phyloP scores from a whole-genome alignment of 2,797 vertebrate genomes.

The Neopelma chrysocephalum region DNA sequence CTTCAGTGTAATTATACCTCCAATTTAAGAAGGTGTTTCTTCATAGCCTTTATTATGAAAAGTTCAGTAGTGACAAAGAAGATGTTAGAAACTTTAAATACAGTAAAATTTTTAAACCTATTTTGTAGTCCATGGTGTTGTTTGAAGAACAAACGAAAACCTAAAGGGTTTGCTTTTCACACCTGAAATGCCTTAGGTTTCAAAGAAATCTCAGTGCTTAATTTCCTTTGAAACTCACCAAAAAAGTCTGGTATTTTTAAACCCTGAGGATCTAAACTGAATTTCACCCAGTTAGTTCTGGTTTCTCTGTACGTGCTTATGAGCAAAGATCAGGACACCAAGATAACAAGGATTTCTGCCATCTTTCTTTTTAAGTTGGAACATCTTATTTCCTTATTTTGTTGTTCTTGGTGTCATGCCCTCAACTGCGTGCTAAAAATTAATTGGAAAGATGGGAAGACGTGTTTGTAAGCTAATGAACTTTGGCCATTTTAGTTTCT shows the following conservation, averaged over 20 bases:
- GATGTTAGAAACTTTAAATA: neutral
- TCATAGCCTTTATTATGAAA: neutral
- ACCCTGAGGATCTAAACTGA: neutral
- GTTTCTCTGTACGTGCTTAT: neutral
- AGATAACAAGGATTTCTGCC: neutral
- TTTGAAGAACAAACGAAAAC: neutral
- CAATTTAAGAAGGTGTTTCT: neutral
- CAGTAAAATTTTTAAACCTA: neutral
- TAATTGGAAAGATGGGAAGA: neutral
- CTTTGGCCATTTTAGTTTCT: neutral
- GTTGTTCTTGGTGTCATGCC: neutral
- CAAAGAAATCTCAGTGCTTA: neutral
- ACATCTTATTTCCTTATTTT: neutral
- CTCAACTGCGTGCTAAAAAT: neutral
- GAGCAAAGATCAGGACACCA: neutral
- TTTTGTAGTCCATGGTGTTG: neutral
- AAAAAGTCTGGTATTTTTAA: neutral
- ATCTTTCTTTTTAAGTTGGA: neutral
- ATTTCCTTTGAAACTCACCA: neutral
- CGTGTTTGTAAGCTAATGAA: neutral
- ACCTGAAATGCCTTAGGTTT: neutral
- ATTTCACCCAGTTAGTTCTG: neutral
- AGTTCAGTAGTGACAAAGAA: neutral
- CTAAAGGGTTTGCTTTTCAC: neutral
- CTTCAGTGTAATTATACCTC: neutral